Base-by-base conservation (phyloP, 2,888 invertebrate species). In the Orchesellides sinensis region DNA sequence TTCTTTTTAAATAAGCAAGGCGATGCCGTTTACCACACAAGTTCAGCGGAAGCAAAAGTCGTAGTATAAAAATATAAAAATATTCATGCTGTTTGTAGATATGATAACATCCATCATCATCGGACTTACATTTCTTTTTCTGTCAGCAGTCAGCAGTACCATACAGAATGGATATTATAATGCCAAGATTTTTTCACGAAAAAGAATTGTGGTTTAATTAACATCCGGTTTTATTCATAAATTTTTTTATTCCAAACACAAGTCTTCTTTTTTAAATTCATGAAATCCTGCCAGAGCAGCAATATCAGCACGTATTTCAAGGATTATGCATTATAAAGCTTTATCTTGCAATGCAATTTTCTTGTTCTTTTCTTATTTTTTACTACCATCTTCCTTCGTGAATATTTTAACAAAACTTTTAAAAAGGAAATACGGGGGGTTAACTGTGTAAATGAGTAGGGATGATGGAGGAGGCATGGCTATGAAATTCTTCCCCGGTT, bases 371-470 rank as follows among this genome's bases (percentile, higher is more conserved):
- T 23, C 19, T 45, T n/a, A 45, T 23, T 45, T 68, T 61, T 61
- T 73, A 32, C 19, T 32, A 25, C 23, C n/a, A 49, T 6, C 29
- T 21, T 45, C 27, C 52, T 54, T 66, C 65, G 45, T 45, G 45
- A 40, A 77, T 59, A 56, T 66, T 68, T 2, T n/a, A 32, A 19
- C 10, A 8, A 8, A 68, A 68, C 52, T 49, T 49, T 12, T 27
- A 17, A 21, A 32, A 29, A 17, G 70, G 56, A 72, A 72, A 72
- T 49, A 23, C 47, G 21, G 47, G n/a, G 75, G 68, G 66, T 59
- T 59, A 77, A 69, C 61, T 49, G 68, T 61, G 63, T 69, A 69
- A 77, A 77, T 77, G 75, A 77, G 66, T 3, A 29, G 75, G 66
- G 52, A 35, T 29, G 68, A 68, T 54, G 61, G 32, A 40, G n/a